Base-by-base conservation (phyloP, 2,113 vertebrate species). In the Mola mola region DNA sequence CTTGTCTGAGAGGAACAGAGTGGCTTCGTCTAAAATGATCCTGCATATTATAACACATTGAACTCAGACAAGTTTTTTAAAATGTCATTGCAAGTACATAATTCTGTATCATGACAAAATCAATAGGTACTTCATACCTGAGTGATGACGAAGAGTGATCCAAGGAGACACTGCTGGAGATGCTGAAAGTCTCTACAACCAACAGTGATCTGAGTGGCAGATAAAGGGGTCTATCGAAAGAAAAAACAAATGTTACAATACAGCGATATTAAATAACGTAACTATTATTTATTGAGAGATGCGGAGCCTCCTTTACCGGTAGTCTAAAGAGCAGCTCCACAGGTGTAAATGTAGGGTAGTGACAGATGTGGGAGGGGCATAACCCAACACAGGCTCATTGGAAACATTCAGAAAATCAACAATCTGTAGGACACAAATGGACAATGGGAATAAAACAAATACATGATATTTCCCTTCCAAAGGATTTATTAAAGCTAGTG, bases 261-360 rank as follows among this genome's bases (percentile, higher is more conserved):
- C 20, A 75, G n/a, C 10, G 66, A 2, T 0, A 8, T 4, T 13
- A 16, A 38, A 17, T 7, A 44, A 2, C 1, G 31, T 1, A 38
- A n/a, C n/a, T n/a, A n/a, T n/a, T 55, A 15, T 29, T 52, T 34
- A 36, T 10, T 5, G 11, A 4, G 2, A 44, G 19, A 13, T 42
- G 4, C 49, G 22, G 25, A 16, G 21, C 37, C 13, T 28, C 13
- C 26, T 37, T 75, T 25, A 97, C 97, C 96, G 94, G 84, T 98
- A 98, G 86, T 98, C 95, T 28, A 99, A 89, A 12, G 96, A 95
- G 86, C 97, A 99, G 88, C 95, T 96, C 97, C 96, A 98, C 12
- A 99, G 91, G 86, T 99, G 96, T 16, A 98, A 85, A 42, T 99
- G 97, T 12, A 98, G 92, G 6, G 95, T 98, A 50, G 95, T 96